Base-by-base conservation (phyloP, 2,888 invertebrate species). In the Drosophila atroscutellata region DNA sequence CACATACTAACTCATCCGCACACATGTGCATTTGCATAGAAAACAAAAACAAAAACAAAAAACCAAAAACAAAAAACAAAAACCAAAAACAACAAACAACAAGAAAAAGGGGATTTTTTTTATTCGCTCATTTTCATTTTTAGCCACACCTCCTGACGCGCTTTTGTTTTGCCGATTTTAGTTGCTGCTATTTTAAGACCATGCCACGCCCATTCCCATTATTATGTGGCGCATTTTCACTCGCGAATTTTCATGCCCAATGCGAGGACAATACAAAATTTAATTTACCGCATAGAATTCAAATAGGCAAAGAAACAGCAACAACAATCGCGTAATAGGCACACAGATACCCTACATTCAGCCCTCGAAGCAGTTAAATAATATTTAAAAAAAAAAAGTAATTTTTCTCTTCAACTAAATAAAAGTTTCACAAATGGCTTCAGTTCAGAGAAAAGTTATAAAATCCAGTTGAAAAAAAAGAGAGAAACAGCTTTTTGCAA, bases 281-380 rank as follows among this genome's bases (percentile, higher is more conserved):
- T 81, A 85, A 84, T 84, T 84, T 84, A 84, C 80, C 85, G 85
- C 85, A 85, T 74, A 79, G 78, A 78, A 82, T 85, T 80, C 73
- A 76, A 76, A 83, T 77, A 77, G 64, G 61, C 76, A 77, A 65
- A 20, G 34, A 9, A 28, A 28, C 39, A 65, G 13, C 30, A 42
- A 24, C 58, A n/a, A 20, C 3, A 11, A 20, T 11, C 20, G 30
- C 50, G 3, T 11, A 30, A 45, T 6, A 8, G 42, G 8, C 42
- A 0, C 0, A 0, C 3, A 34, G 5, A 68, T 70, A 70, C 60
- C 70, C 70, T 70, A 56, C 20, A 37, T 1, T 32, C 11, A 28
- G 34, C 11, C 2, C 8, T 24, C 18, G 0, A 32, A 8, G 2
- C 7, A 7, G 4, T 30, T 20, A 13, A 24, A 26, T 11, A 11